Evolutionary conservation across 2,113 vertebrate species (phyloP).

Genomic region (Carlito syrichta): DNA sequence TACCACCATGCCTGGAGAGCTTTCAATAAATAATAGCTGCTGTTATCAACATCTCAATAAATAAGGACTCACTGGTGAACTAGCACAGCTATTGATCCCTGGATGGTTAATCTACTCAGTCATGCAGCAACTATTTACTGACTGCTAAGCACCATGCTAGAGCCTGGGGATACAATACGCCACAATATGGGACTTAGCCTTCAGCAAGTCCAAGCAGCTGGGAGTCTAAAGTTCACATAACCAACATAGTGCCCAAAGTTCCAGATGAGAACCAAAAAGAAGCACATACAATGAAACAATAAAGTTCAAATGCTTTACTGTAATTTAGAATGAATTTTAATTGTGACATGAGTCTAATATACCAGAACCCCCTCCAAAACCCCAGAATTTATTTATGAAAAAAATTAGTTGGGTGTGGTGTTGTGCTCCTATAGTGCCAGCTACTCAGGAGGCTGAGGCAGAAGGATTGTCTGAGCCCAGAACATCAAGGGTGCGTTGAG

Average conservation of each 20-base stretch:
- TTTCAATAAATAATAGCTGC: not conserved
- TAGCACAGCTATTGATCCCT: not conserved
- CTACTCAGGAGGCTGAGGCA: too few species aligned
- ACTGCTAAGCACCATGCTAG: not conserved
- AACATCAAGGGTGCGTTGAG: too few species aligned
- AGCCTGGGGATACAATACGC: not conserved
- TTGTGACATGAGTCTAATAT: not conserved
- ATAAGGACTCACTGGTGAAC: not conserved
- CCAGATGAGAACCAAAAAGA: not conserved
- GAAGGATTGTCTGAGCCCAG: too few species aligned
- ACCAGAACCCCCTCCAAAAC: too few species aligned
- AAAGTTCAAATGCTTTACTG: not conserved
- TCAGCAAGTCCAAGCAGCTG: not conserved
- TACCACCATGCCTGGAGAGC: not conserved
- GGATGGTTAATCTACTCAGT: not conserved
- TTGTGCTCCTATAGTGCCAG: too few species aligned
- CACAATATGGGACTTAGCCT: not conserved
- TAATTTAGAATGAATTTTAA: constrained; percentile 13
- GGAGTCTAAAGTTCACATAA: not conserved
- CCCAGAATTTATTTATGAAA: too few species aligned
- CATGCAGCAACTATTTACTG: not conserved
- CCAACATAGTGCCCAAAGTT: not conserved
- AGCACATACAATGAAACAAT: not conserved
- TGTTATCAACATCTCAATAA: not conserved
- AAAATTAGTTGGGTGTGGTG: too few species aligned